phyloP scores from a whole-genome alignment of 2,797 vertebrate genomes.

The Lates japonicus region DNA sequence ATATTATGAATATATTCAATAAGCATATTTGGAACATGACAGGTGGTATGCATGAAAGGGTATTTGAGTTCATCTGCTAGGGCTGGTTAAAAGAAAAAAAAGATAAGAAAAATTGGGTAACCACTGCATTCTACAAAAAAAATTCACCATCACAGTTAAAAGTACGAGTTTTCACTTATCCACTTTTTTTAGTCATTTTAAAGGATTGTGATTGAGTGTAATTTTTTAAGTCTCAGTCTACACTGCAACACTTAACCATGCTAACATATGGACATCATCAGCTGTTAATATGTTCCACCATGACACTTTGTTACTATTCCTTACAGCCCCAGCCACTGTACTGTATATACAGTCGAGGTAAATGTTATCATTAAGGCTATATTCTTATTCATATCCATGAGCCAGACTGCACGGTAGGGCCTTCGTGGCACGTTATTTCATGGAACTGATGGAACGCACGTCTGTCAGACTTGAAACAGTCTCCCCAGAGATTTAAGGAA shows the following conservation, averaged over 20 bases:
- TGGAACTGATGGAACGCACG: constrained; percentile 78
- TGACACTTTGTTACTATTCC: constrained; percentile 89
- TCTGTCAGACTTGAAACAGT: constrained; percentile 77
- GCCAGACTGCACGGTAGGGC: constrained; percentile 80
- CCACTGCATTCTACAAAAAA: neutral
- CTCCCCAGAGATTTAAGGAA: constrained; percentile 76
- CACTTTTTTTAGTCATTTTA: constrained; percentile 28
- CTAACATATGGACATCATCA: constrained; percentile 89
- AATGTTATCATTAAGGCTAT: constrained; percentile 89
- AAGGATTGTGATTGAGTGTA: constrained; percentile 41
- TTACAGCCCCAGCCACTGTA: constrained; percentile 86
- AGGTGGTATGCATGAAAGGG: neutral
- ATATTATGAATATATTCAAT: too few relatives aligned
- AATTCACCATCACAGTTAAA: constrained; percentile 15
- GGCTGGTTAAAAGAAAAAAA: neutral
- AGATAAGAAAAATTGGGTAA: neutral
- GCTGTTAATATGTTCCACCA: constrained; percentile 84
- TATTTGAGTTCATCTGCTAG: neutral
- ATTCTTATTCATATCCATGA: constrained; percentile 87
- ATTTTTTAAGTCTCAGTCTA: constrained; percentile 30
- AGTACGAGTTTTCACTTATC: constrained; percentile 8
- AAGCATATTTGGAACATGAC: neutral
- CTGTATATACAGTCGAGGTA: constrained; percentile 87
- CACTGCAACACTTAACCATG: constrained; percentile 67
- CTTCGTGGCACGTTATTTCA: constrained; percentile 78